These are phyloP conservation scores for Frankliniella fusca DNA, from an alignment of 2,888 invertebrate species.

Conservation along the genomic window DNA sequence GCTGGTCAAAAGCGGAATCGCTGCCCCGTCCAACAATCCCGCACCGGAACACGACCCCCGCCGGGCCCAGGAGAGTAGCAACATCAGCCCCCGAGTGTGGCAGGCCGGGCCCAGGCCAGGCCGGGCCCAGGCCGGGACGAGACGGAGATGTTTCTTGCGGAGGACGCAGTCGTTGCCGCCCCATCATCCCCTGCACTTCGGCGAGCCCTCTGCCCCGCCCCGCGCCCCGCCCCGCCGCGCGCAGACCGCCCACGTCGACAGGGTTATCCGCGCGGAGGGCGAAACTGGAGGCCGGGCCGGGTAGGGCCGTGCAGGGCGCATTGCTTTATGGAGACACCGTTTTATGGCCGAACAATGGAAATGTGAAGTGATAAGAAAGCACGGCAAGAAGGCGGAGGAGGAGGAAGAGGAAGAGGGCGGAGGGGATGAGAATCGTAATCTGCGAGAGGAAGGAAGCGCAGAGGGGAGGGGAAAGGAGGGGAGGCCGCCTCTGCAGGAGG, in stretches of 20 bases:
- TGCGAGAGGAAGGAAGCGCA: conserved; percentile 15
- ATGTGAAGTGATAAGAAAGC: conserved; percentile 23
- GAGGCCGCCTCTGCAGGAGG: background rate
- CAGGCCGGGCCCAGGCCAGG: background rate
- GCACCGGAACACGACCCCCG: background rate
- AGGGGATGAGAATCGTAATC: conserved; percentile 14
- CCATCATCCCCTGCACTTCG: background rate
- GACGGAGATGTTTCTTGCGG: no score
- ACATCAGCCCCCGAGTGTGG: background rate
- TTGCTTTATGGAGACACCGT: conserved; percentile 19
- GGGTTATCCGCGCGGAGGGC: no score
- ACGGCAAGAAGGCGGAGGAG: background rate
- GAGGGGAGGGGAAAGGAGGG: background rate
- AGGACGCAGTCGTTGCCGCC: no score
- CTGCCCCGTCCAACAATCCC: background rate
- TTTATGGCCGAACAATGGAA: conserved; percentile 24
- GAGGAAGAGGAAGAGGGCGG: background rate
- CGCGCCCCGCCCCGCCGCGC: background rate
- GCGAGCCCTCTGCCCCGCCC: background rate
- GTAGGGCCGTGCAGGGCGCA: background rate
- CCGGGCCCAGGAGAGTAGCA: background rate
- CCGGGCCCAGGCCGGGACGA: background rate
- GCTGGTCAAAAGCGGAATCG: background rate
- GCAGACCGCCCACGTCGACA: background rate
- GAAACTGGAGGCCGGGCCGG: background rate